A percentile compares a stretch with the other conserved stretches of the same genome.
These are phyloP conservation scores for Oikopleura vanhoeffeni DNA, from an alignment of 23 tunicate species.

Conservation along the genomic window DNA sequence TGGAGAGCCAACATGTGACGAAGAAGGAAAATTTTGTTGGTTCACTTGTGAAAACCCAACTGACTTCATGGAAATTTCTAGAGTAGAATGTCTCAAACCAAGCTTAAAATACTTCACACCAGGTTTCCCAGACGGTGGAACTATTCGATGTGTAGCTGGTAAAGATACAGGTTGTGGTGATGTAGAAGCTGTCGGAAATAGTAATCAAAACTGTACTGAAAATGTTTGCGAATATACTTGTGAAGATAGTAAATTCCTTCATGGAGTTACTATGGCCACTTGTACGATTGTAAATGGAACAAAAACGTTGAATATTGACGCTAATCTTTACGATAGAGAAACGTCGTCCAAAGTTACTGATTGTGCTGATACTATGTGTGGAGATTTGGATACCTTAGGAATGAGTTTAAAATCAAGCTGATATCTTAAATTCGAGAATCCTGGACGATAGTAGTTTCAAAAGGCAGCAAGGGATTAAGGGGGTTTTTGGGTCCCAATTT, in stretches of 20 bases:
- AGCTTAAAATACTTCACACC: neutral
- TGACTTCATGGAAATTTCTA: neutral
- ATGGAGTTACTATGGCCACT: neutral
- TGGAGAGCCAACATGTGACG: neutral
- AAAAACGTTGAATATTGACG: neutral
- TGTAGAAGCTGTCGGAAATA: neutral
- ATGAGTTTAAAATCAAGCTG: no score
- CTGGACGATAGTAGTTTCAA: no score
- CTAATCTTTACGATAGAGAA: neutral
- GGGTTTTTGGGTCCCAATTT: no score
- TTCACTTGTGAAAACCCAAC: neutral
- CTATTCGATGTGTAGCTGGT: neutral
- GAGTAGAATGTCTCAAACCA: neutral
- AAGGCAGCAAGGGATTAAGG: no score
- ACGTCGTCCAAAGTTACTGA: neutral
- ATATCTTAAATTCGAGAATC: no score
- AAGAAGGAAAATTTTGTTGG: neutral
- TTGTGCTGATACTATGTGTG: conserved; percentile 13
- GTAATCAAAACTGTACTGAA: neutral
- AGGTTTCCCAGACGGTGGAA: neutral
- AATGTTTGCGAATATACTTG: neutral
- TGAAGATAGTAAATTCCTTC: conserved; percentile 14
- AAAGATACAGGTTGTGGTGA: conserved; percentile 11
- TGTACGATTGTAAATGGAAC: neutral
- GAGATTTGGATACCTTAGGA: no score